Evolutionary conservation across 2,888 invertebrate genomes (phyloP).

Genomic region (Meloe dianella): DNA sequence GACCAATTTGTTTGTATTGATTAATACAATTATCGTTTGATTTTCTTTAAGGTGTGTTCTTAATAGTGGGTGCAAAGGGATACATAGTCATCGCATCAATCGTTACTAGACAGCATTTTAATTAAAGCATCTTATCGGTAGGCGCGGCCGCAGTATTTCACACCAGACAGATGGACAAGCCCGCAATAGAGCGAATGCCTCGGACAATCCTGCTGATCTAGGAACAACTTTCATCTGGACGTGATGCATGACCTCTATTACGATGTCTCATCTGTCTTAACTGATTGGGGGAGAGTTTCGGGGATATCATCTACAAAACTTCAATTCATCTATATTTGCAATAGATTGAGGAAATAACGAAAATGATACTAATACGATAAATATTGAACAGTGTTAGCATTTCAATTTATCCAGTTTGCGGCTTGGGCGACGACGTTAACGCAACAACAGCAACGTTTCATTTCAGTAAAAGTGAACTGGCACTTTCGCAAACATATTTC

Average conservation of each 20-base stretch:
- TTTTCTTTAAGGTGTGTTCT: conserved; percentile 10
- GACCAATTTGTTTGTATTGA: conserved; percentile 7
- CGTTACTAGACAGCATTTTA: conserved; percentile 61
- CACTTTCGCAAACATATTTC: conserved; percentile 58
- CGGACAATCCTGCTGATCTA: conserved; percentile 60
- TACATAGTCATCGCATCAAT: conserved; percentile 54
- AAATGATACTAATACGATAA: conserved; percentile 41
- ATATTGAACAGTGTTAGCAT: conserved; percentile 56
- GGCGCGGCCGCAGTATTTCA: conserved; percentile 61
- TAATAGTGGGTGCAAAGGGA: conserved; percentile 34
- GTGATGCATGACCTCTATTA: conserved; percentile 59
- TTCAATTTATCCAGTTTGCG: conserved; percentile 51
- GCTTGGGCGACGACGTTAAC: conserved; percentile 2
- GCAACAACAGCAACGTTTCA: conserved; percentile 42
- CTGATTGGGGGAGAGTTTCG: conserved; percentile 16
- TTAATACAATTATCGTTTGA: background rate
- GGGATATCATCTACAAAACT: background rate
- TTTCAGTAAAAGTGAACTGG: conserved; percentile 40
- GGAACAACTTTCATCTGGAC: conserved; percentile 60
- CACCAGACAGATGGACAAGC: conserved; percentile 56
- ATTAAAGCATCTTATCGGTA: conserved; percentile 63
- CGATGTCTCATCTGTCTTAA: conserved; percentile 49
- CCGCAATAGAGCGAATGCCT: conserved; percentile 48
- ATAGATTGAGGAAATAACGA: background rate
- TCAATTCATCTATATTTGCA: background rate